Evolutionary conservation across 2,888 invertebrate genomes (phyloP).

Genomic region (Pseudococcus jackbeardsleyi): DNA sequence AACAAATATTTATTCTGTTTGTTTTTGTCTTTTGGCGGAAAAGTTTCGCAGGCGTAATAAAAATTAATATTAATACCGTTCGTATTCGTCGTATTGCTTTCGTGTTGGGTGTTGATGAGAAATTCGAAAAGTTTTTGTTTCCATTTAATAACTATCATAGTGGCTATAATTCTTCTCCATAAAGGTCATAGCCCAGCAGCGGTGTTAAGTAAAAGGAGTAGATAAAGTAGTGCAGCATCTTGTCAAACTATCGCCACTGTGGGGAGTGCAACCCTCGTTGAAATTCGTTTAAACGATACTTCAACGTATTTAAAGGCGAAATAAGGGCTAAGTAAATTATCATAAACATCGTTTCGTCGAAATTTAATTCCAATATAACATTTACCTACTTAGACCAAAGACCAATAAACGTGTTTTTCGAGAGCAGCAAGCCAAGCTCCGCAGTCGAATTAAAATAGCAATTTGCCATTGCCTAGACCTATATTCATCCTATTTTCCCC

Average conservation of each 20-base stretch:
- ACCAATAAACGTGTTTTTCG: not conserved
- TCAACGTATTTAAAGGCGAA: not conserved
- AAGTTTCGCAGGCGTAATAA: constrained; percentile 58
- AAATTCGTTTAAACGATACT: not conserved
- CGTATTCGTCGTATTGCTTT: not conserved
- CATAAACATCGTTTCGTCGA: constrained; percentile 7
- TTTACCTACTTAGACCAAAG: not conserved
- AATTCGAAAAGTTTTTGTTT: constrained; percentile 40
- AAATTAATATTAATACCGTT: constrained; percentile 58
- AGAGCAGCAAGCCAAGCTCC: not conserved
- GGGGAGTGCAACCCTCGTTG: not conserved
- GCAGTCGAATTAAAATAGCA: not conserved
- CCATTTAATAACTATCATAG: constrained; percentile 19
- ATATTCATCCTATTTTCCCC: not conserved
- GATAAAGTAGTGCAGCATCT: not conserved
- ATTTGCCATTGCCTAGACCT: not conserved
- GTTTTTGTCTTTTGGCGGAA: constrained; percentile 56
- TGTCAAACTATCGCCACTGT: not conserved
- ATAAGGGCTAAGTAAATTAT: not conserved
- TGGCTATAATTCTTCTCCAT: not conserved
- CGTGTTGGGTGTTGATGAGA: constrained; percentile 10
- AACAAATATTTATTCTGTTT: constrained; percentile 53
- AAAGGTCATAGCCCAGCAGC: not conserved
- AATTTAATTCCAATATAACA: constrained; percentile 12
- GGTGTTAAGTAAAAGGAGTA: no score